Evolutionary conservation across 1,140 invertebrate species (phyloP).

Genomic region (Drosophila sproati): DNA sequence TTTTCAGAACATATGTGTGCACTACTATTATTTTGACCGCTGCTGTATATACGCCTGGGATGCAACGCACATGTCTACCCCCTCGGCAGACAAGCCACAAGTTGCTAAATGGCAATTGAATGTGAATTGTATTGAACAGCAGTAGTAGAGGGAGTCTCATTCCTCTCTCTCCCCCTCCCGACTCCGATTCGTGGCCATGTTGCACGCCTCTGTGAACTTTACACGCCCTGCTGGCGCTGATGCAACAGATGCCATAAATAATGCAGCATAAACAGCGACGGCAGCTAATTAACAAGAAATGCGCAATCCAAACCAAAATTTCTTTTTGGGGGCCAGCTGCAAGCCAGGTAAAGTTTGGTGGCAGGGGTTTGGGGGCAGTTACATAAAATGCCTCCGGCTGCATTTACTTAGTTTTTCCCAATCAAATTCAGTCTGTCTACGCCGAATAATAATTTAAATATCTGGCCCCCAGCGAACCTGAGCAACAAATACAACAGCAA

Average conservation of each 20-base stretch:
- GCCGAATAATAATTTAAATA: constrained; percentile 80
- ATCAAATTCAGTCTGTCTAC: constrained; percentile 72
- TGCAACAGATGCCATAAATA: constrained; percentile 63
- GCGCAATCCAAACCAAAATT: constrained; percentile 8
- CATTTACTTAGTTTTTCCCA: constrained; percentile 65
- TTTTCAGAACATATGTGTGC: constrained; percentile 9
- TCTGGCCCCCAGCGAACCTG: constrained; percentile 37
- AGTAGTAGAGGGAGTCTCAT: neutral
- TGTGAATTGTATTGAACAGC: constrained; percentile 71
- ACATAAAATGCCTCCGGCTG: constrained; percentile 25
- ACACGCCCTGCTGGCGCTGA: constrained; percentile 15
- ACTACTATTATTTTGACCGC: neutral
- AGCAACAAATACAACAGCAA: constrained; percentile 45
- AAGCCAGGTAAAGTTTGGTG: constrained; percentile 12
- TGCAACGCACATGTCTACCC: constrained; percentile 54
- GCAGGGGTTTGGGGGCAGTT: constrained; percentile 5
- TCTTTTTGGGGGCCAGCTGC: neutral
- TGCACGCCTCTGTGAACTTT: constrained; percentile 56
- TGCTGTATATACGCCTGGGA: constrained; percentile 45
- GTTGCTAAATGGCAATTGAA: constrained; percentile 74
- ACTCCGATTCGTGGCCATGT: constrained; percentile 40
- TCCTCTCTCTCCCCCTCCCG: neutral
- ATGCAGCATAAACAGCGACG: constrained; percentile 70
- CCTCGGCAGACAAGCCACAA: constrained; percentile 48
- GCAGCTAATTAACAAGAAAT: constrained; percentile 80